A percentile compares a stretch with the other conserved stretches of the same genome.
These are phyloP conservation scores for Cephus pulcher DNA, from an alignment of 2,888 invertebrate species.

Conservation along the genomic window DNA sequence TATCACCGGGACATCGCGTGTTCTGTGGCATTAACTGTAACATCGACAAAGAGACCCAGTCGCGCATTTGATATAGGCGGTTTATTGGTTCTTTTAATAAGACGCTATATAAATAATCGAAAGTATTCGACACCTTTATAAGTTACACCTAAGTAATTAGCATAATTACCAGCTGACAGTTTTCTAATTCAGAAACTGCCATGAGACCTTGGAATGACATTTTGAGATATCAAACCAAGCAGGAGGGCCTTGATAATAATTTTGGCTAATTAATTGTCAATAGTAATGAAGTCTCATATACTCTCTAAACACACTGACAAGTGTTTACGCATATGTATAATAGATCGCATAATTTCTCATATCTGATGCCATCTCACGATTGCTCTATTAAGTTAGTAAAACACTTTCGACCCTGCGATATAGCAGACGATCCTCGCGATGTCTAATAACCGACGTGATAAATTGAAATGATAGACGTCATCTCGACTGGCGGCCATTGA, in stretches of 20 bases:
- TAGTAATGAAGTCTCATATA: not conserved
- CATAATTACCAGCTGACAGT: not conserved
- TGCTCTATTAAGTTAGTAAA: not conserved
- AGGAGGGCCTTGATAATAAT: not conserved
- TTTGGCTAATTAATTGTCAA: not conserved
- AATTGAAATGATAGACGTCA: conserved; percentile 63
- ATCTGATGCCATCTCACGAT: not conserved
- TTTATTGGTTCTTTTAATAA: not conserved
- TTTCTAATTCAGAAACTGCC: not conserved
- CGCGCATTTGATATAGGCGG: not conserved
- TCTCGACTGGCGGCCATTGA: conserved; percentile 53
- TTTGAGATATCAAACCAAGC: not conserved
- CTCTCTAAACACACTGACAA: not conserved
- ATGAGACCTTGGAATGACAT: not conserved
- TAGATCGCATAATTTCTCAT: not conserved
- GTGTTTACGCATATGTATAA: not conserved
- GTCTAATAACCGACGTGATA: conserved; percentile 56
- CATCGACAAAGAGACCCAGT: conserved; percentile 1
- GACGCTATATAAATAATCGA: not conserved
- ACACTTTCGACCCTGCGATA: not conserved
- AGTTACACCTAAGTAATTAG: not conserved
- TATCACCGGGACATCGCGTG: conserved; percentile 21
- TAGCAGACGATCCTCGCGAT: conserved; percentile 25
- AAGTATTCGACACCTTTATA: not conserved
- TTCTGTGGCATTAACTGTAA: conserved; percentile 23